Evolutionary conservation across 64 coral and sea anemone genomes (phyloP), one percentile per base, ranked within the genome.

Genomic region (Porites australiensis): DNA sequence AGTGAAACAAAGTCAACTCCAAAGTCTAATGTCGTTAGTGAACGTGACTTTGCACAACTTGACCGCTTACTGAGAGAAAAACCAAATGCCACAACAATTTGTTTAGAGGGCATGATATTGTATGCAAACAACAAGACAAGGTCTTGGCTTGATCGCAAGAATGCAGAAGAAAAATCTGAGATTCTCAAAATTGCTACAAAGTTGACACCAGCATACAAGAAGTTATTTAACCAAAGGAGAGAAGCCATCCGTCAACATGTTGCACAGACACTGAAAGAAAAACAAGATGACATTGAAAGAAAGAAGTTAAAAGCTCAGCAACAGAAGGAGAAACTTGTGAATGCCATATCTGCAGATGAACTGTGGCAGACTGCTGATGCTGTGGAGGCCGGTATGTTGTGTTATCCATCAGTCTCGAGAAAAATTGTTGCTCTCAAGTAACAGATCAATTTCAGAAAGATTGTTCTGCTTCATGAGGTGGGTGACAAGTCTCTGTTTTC

Each of bases 361-460:
- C 44, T 73, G 86, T 88, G 86, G 86, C 86, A 76, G 57, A 75
- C 45, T 88, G 72, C 18, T 13, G 48, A 71, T 58, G 72, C 47
- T 51, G 72, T 88, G 2, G 68, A 88, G 12, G 37, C 44, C 2
- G 86, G 86, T 72, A 74, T 88, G 71, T 58, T 70, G 19, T 23
- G 13, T 37, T 64, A 89, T 89, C 74, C 19, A 43, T 89, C 87
- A 13, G 63, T 48, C 46, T 23, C 57, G 10, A 89, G 87, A 60
- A 89, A 89, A 89, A 68, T 21, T 77, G 74, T 89, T 54, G 72
- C 55, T 62, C 87, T 89, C 50, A 89, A 63, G 58, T 73, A 89
- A 89, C 87, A 89, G 75, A 50, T 89, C 18, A 89, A 89, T 58
- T 89, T 89, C 45, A 13, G 87, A 68, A 89, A 79, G 72, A 64